These are phyloP conservation scores for Struthio camelus DNA, from an alignment of 2,113 vertebrate genomes.

Conservation along the genomic window DNA sequence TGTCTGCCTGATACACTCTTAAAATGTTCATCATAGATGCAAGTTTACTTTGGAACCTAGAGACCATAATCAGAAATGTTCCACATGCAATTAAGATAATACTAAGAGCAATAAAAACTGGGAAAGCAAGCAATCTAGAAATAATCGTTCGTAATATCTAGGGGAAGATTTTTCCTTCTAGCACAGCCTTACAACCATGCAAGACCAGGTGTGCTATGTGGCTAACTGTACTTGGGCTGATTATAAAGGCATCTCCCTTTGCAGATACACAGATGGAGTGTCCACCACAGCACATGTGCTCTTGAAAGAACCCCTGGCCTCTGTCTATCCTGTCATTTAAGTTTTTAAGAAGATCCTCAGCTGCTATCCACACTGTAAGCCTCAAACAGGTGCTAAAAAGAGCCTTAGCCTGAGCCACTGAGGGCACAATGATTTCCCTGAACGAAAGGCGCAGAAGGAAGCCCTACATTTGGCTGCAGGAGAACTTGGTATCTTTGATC, in stretches of 20 bases:
- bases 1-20: background rate
- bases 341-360: background rate
- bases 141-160: background rate
- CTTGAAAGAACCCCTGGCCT: background rate
- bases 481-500: background rate
- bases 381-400: background rate
- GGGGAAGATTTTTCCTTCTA: background rate
- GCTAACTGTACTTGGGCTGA: fast-evolving
- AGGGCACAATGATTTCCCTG: background rate
- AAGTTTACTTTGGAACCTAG: background rate
- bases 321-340: background rate
- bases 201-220: background rate
- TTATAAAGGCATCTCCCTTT: background rate
- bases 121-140: background rate
- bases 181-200: background rate
- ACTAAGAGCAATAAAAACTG: background rate
- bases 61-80: background rate
- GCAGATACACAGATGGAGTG: background rate
- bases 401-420: background rate
- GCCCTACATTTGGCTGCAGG: background rate
- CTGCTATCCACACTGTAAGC: background rate
- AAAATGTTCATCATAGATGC: background rate
- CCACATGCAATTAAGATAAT: background rate
- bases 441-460: background rate
- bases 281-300: background rate